These are phyloP conservation scores for Congeria kusceri DNA, from an alignment of 2,888 invertebrate species.

Conservation along the genomic window DNA sequence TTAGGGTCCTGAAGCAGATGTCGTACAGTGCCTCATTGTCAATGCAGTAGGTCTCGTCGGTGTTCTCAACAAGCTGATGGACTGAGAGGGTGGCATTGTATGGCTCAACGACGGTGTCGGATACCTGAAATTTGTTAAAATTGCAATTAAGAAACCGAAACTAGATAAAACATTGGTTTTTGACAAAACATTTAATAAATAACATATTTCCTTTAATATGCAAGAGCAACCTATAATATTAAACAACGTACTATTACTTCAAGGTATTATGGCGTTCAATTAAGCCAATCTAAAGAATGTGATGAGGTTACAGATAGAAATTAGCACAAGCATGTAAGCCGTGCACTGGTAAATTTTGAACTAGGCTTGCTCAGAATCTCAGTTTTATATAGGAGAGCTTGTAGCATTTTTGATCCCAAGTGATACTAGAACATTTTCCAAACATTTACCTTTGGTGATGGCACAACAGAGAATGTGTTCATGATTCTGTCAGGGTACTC, in stretches of 20 bases:
- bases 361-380: too few relatives aligned
- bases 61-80: constrained; percentile 91
- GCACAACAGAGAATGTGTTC: constrained; percentile 97
- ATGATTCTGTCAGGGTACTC: constrained; percentile 87
- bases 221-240: too few relatives aligned
- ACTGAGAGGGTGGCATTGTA: constrained; percentile 94
- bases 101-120: constrained; percentile 90
- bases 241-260: too few relatives aligned
- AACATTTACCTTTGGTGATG: constrained; percentile 89
- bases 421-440: not conserved
- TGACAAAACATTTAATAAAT: not conserved
- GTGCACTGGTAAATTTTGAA: too few relatives aligned
- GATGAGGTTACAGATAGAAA: not conserved
- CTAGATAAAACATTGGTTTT: not conserved
- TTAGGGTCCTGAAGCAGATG: constrained; percentile 95
- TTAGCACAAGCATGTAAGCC: too few relatives aligned
- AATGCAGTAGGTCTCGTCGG: constrained; percentile 95
- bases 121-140: constrained; percentile 87
- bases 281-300: too few relatives aligned
- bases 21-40: constrained; percentile 96
- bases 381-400: too few relatives aligned
- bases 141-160: too few relatives aligned
- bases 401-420: not conserved
- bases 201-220: too few relatives aligned
- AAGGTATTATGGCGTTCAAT: too few relatives aligned